Base-by-base conservation (phyloP, 2,797 vertebrate species). In the Platalea minor region DNA sequence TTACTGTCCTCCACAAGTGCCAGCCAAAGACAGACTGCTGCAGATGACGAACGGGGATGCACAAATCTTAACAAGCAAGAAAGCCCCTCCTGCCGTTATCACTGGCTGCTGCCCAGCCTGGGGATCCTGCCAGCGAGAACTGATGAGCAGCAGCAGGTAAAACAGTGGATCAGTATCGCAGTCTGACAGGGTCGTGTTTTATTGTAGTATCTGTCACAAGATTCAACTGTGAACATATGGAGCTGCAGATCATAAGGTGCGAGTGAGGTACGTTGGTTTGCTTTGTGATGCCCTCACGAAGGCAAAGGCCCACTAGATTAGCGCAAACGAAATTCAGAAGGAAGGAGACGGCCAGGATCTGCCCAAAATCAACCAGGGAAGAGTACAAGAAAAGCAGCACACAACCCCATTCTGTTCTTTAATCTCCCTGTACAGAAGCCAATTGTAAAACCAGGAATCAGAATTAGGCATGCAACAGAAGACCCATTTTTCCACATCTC, bases 31-130 rank as follows among this genome's bases (percentile, higher is more conserved):
- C 33, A 86, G 85, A 9, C 53, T 7, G 23, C 80, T 70, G 74
- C 56, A 92, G 77, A 76, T 2, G 8, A 63, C 11, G 3, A 75
- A 31, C 3, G 5, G 26, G 69, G 88, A 97, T 53, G 85, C 85
- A 90, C 54, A 60, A 26, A 84, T 51, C 85, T 51, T 77, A 33
- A 64, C 4, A 7, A 89, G 87, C 26, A 64, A 86, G 90, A 78
- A 80, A 81, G 33, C 63, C 46, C 69, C 45, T 91, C 82, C 85
- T 91, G 54, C 88, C 17, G 10, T 54, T 72, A 4, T 25, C 57
- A 18, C 91, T 93, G 94, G 95, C 93, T 90, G 91, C 91, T 95
- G 92, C 83, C 83, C 94, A 96, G 90, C 69, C 94, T 76, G 93
- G 93, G 88, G 88, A 94, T 90, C 29, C 80, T 91, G 95, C 95